These are phyloP conservation scores for Ochotona princeps DNA, from an alignment of 2,113 vertebrate species.

Conservation along the genomic window DNA sequence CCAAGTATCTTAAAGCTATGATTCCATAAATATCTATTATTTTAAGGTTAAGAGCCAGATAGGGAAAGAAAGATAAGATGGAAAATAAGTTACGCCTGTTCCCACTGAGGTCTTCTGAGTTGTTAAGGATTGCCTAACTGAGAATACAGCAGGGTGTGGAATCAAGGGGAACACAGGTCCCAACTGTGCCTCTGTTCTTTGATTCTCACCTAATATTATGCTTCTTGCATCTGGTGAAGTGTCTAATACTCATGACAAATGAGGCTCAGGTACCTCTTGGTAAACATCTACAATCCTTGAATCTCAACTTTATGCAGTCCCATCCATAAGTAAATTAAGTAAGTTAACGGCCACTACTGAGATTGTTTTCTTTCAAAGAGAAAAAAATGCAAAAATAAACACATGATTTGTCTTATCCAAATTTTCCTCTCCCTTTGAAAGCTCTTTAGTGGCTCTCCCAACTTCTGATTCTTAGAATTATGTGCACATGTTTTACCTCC, in stretches of 20 bases:
- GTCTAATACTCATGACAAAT: not conserved
- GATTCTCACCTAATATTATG: not conserved
- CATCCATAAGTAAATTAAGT: not conserved
- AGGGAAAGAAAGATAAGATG: not conserved
- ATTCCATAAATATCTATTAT: not conserved
- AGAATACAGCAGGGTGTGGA: rapidly evolving
- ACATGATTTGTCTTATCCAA: not conserved
- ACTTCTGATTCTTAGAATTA: not conserved
- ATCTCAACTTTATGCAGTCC: not conserved
- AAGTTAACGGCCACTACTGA: not conserved
- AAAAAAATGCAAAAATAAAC: not conserved
- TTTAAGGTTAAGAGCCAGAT: not conserved
- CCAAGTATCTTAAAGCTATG: not conserved
- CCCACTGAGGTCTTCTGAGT: not conserved
- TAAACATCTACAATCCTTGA: not conserved
- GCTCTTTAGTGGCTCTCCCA: not conserved
- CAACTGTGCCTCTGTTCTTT: not conserved
- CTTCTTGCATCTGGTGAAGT: too few species aligned
- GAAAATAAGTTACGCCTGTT: not conserved
- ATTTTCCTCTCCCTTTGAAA: not conserved
- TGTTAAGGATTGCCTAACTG: not conserved
- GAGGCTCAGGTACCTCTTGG: not conserved
- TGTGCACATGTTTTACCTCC: not conserved
- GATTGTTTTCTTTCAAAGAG: not conserved
- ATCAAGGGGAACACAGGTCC: not conserved